Conservation (phyloP, 2,113 vertebrate species). For the Tenebrosternarchus preto region DNA sequence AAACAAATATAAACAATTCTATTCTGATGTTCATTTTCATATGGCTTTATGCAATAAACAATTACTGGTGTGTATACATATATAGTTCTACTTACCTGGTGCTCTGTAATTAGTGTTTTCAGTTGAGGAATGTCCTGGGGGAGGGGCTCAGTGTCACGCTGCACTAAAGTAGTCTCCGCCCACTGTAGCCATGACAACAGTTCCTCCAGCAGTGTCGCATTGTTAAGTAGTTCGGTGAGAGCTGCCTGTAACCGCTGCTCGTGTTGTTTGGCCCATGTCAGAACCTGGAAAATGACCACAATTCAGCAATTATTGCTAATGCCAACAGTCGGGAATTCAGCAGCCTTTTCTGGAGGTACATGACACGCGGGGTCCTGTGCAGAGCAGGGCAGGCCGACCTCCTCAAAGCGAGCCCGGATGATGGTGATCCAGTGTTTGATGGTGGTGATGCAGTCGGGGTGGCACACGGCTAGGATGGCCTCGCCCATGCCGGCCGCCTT, state of each 20-base stretch:
- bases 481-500: conserved; percentile 90
- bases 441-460: conserved; percentile 95
- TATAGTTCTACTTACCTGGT: conserved; percentile 81
- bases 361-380: no score
- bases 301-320: not conserved
- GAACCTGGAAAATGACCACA: conserved; percentile 75
- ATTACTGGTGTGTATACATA: no score
- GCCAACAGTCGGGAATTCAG: not conserved
- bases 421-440: conserved; percentile 99
- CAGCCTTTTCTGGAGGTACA: no score
- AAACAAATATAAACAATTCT: no score
- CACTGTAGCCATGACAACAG: conserved; percentile 95
- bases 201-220: conserved; percentile 91
- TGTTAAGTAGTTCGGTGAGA: conserved; percentile 87
- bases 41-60: no score
- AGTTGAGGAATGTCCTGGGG: conserved; percentile 94
- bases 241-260: conserved; percentile 92
- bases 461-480: conserved; percentile 86
- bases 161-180: conserved; percentile 91
- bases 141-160: conserved; percentile 87
- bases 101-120: conserved; percentile 89
- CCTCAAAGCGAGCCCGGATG: conserved; percentile 95
- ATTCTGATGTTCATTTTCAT: no score
- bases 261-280: conserved; percentile 97
- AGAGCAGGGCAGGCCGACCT: conserved; percentile 70